phyloP scores from a whole-genome alignment of 2,797 vertebrate species.

The Orientallactaga sibirica region DNA sequence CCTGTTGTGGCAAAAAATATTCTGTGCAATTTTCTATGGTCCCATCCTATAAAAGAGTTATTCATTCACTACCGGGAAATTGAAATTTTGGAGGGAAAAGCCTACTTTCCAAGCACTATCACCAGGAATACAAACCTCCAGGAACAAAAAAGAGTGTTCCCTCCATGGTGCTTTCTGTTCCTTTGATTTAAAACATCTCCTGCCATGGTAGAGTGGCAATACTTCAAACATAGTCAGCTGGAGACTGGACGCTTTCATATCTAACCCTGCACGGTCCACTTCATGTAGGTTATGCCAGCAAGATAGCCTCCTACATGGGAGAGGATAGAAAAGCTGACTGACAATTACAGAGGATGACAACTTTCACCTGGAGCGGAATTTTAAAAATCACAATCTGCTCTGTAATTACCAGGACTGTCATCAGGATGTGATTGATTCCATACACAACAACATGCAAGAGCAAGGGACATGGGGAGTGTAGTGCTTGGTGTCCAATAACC shows the following conservation, averaged over 20 bases:
- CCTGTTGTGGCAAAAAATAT: not conserved
- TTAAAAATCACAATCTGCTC: slow-evolving; percentile 35
- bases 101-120: slow-evolving; percentile 47
- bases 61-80: slow-evolving; percentile 37
- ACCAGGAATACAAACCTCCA: slow-evolving; percentile 68
- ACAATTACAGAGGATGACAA: slow-evolving; percentile 21
- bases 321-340: slow-evolving; percentile 35
- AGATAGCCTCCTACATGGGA: slow-evolving; percentile 14
- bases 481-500: not conserved
- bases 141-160: slow-evolving; percentile 14
- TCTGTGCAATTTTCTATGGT: not conserved
- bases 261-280: slow-evolving; percentile 64
- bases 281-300: slow-evolving; percentile 48
- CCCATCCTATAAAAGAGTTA: not conserved
- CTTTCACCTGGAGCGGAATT: slow-evolving; percentile 17
- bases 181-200: slow-evolving; percentile 77
- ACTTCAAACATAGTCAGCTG: slow-evolving; percentile 75
- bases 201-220: slow-evolving; percentile 52
- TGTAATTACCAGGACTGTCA: slow-evolving; percentile 17
- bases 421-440: slow-evolving; percentile 54
- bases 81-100: slow-evolving; percentile 67
- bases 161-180: slow-evolving; percentile 65
- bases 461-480: not conserved
- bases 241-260: slow-evolving; percentile 64
- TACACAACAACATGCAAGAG: not conserved